These are phyloP conservation scores for Psephotus haematonotus DNA, from an alignment of 2,113 vertebrate species.

Conservation along the genomic window DNA sequence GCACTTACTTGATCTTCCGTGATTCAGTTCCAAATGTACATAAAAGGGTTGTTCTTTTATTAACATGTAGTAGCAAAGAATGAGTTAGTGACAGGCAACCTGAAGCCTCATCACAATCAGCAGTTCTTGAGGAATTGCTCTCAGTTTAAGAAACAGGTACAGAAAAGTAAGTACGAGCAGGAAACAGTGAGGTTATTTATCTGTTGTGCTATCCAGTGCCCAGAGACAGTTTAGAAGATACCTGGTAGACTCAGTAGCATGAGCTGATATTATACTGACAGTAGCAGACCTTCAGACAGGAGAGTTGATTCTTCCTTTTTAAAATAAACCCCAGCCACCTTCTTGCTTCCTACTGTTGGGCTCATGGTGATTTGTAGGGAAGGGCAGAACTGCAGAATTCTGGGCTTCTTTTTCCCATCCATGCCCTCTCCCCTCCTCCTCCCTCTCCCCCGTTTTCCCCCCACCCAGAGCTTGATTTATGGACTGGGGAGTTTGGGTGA, in stretches of 20 bases:
- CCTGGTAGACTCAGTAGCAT: not conserved
- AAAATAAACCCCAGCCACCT: not conserved
- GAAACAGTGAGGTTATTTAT: not conserved
- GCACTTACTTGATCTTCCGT: not conserved
- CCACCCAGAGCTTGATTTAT: fast-evolving
- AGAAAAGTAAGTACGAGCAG: not conserved
- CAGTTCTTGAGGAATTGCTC: not conserved
- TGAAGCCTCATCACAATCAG: not conserved
- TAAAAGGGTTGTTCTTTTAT: not conserved
- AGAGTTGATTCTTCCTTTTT: not conserved
- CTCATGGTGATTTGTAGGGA: not conserved
- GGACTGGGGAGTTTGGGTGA: not conserved
- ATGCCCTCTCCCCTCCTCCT: not conserved
- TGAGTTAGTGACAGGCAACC: not conserved
- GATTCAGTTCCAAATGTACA: not conserved
- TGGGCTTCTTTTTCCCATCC: not conserved
- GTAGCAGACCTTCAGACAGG: not conserved
- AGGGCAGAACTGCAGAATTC: not conserved
- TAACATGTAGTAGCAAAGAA: not conserved
- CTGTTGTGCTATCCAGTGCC: not conserved
- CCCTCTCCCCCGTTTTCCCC: not conserved
- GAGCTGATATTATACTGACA: not conserved
- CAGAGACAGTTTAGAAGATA: not conserved
- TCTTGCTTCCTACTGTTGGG: not conserved
- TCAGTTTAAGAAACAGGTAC: not conserved